Evolutionary conservation across 2,888 invertebrate species (phyloP), one percentile per base, ranked within the genome.

Genomic region (Caenorhabditis sp.): DNA sequence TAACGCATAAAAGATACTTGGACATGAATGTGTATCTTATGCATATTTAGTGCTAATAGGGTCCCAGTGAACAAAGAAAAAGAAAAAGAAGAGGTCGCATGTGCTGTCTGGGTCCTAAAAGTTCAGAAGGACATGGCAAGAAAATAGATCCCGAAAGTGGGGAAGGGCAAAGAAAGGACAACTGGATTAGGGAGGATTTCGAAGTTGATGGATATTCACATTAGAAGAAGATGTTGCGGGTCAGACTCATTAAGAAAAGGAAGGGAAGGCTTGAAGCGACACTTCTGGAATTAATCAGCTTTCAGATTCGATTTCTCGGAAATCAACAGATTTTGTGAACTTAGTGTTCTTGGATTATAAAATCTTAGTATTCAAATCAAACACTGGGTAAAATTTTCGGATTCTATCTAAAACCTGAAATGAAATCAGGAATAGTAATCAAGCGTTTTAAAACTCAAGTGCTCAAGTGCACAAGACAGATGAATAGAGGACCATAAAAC

Each of bases 11-110:
- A 69, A 68, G 68, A 58, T 44, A 69, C 61, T 61, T 75, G n/a
- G 68, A 49, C 74, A 81, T 75, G 75, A 75, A 80, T 76, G 70
- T 66, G 72, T 82, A 76, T 76, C 81, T 76, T 82, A 82, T 82
- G 81, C 81, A 82, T 82, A 82, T 82, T 82, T 82, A 76, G 81
- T 76, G 81, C 77, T 77, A 77, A 77, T 77, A 77, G 61, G 77
- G 70, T 77, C 61, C 31, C 44, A 49, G 59, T 54, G 77, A 70
- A 77, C 69, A 76, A 54, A 35, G 38, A 38, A 31, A 41, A 44
- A 28, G 44, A 47, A 28, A 7, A 26, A 19, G 22, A 35, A 73
- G 63, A 59, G 44, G 59, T 58, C 64, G 31, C 47, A 16, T 58
- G 75, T 58, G 54, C 31, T 59, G 24, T 54, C 49, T 68, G n/a